Base-by-base conservation (phyloP, 2,113 vertebrate genomes). In the Hiodon alosoides region DNA sequence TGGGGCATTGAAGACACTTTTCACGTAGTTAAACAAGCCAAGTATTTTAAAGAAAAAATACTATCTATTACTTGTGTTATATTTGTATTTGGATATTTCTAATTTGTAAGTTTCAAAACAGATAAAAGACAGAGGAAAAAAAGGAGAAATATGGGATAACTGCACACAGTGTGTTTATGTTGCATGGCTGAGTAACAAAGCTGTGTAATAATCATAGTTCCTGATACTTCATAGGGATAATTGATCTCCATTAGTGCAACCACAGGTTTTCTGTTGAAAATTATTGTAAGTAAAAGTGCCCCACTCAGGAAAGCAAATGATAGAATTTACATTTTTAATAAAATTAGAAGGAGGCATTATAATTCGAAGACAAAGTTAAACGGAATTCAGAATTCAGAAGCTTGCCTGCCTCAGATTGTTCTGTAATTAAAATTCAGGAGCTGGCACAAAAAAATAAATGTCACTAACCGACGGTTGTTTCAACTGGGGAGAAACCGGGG, bases 11-110 rank as follows among this genome's bases (percentile, higher is more conserved):
- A 31, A 31, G n/a, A n/a, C n/a, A n/a, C n/a, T n/a, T n/a, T n/a
- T n/a, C n/a, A n/a, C n/a, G n/a, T n/a, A n/a, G 69, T 14, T 4
- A 53, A 53, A 53, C 13, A 69, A 13, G 10, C 13, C 52, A 54
- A 69, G 51, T 69, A 69, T 50, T 69, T n/a, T 14, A 54, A 69
- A n/a, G n/a, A 13, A 69, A 53, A 52, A 69, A 53, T 53, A 14
- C 7, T 16, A 3, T 54, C 68, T 54, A 4, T 53, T 7, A n/a
- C n/a, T 7, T 3, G 50, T 13, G 68, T 69, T 69, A 53, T 69
- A 58, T 51, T 17, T 53, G 50, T 8, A 53, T 47, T 68, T 69
- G 67, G 48, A 69, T 71, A 58, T 57, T 71, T 57, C 16, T 46
- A 53, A 52, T 71, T 54, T 0, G 54, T 53, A 69, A 69, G 14